phyloP scores from a whole-genome alignment of 2,888 invertebrate species.

The Tridacna gigas region DNA sequence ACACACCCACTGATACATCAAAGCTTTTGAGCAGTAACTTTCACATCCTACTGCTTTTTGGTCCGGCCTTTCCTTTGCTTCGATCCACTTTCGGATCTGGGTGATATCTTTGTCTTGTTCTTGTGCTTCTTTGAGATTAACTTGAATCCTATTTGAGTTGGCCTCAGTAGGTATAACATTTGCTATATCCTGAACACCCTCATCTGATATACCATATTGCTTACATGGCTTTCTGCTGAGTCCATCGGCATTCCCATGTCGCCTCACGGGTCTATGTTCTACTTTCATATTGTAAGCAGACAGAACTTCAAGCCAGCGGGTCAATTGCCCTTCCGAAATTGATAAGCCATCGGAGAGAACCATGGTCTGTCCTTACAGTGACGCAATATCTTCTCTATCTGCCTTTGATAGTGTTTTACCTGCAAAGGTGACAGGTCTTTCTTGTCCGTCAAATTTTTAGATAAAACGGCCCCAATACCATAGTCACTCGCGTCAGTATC shows the following conservation, averaged over 20 bases:
- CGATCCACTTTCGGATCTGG: conserved; percentile 1
- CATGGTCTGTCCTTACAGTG: conserved; percentile 18
- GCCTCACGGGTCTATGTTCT: too few relatives aligned
- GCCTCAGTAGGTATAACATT: not conserved
- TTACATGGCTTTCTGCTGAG: conserved; percentile 28
- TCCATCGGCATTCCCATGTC: conserved; percentile 23
- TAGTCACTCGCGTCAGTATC: too few relatives aligned
- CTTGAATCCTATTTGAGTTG: not conserved
- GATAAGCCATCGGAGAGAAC: too few relatives aligned
- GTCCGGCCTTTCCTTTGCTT: not conserved
- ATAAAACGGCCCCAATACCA: too few relatives aligned
- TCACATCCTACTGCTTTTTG: conserved; percentile 5
- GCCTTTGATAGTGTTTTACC: conserved; percentile 31
- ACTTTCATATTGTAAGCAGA: too few relatives aligned
- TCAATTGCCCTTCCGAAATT: conserved; percentile 36
- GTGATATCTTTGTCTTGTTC: not conserved
- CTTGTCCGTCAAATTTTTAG: too few relatives aligned
- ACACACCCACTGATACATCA: too few relatives aligned
- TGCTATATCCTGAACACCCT: not conserved
- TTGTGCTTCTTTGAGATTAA: not conserved
- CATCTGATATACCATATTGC: conserved; percentile 23
- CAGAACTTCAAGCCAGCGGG: too few relatives aligned
- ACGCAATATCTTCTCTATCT: conserved; percentile 36
- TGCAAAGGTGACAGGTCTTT: too few relatives aligned
- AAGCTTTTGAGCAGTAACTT: too few relatives aligned